Evolutionary conservation across 1,140 invertebrate genomes (phyloP), one percentile per base, ranked within the genome.

Genomic region (Drosophila mauritiana): DNA sequence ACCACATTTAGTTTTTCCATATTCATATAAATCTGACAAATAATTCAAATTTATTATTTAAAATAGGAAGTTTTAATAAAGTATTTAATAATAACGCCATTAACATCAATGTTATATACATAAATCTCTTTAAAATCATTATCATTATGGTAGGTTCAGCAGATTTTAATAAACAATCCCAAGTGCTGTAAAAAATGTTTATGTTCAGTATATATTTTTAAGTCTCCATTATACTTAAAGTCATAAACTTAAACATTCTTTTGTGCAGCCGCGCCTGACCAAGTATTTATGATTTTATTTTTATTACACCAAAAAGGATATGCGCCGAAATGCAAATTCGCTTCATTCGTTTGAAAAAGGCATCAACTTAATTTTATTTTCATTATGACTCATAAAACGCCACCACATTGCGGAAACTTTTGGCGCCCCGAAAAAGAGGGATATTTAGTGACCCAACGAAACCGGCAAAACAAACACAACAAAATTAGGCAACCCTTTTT

Each of bases 351-450:
- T 75, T 69, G 51, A 55, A 61, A 74, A 57, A 73, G 77, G 59
- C 84, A 89, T 89, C 46, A 84, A 88, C 83, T 88, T 83, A 89
- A 88, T 83, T 89, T 83, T 80, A 88, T 84, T 89, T 88, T 89
- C 76, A 83, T 88, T 78, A 88, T 83, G 84, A 88, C 63, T 68
- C 74, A 77, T 77, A 77, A 77, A 77, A 78, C 65, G 83, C 61
- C 69, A 88, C 83, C 83, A 42, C 77, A 85, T 62, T 57, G 56
- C 13, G 57, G 45, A 80, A 89, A 78, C 55, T 86, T 84, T 78
- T 65, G 63, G 59, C 70, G 73, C 58, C 42, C 40, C 46, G 17
- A 22, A 20, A 15, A 20, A 15, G 31, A 57, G 45, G 72, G 63
- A 59, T n/a, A 17, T 36, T 17, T 11, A 15, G 42, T 17, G 64